Evolutionary conservation across 2,888 invertebrate genomes (phyloP).

Genomic region (Ormyrus nitidulus): DNA sequence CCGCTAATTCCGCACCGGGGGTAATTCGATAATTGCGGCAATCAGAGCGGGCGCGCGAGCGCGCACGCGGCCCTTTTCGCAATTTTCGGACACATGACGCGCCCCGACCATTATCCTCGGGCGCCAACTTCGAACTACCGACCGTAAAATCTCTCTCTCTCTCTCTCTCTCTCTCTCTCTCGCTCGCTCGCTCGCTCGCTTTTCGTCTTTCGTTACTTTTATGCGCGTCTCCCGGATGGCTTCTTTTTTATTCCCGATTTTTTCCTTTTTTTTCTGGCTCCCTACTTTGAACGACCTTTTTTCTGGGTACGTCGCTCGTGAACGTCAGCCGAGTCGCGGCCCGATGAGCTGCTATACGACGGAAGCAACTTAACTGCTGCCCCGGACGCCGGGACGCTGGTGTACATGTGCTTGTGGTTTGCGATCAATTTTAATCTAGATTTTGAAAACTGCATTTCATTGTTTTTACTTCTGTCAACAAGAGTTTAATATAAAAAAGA

Average conservation of each 20-base stretch:
- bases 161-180: slow-evolving; percentile 52
- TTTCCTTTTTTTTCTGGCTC: slow-evolving; percentile 14
- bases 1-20: slow-evolving; percentile 55
- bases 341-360: not conserved
- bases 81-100: slow-evolving; percentile 63
- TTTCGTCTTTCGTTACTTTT: slow-evolving; percentile 34
- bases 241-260: slow-evolving; percentile 3
- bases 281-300: not conserved
- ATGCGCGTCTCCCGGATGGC: slow-evolving; percentile 37
- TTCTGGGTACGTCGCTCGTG: not conserved
- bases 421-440: no score
- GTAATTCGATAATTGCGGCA: slow-evolving; percentile 70
- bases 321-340: slow-evolving; percentile 21
- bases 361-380: not conserved
- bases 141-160: slow-evolving; percentile 65
- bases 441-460: no score
- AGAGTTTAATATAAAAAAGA: no score
- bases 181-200: slow-evolving; percentile 47
- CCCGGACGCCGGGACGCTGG: no score
- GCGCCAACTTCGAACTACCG: slow-evolving; percentile 65
- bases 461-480: no score
- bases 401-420: no score
- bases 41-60: slow-evolving; percentile 60
- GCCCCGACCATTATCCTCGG: slow-evolving; percentile 60
- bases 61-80: slow-evolving; percentile 38